phyloP scores from a whole-genome alignment of 2,888 invertebrate species.

The Clepsis dumicolana region DNA sequence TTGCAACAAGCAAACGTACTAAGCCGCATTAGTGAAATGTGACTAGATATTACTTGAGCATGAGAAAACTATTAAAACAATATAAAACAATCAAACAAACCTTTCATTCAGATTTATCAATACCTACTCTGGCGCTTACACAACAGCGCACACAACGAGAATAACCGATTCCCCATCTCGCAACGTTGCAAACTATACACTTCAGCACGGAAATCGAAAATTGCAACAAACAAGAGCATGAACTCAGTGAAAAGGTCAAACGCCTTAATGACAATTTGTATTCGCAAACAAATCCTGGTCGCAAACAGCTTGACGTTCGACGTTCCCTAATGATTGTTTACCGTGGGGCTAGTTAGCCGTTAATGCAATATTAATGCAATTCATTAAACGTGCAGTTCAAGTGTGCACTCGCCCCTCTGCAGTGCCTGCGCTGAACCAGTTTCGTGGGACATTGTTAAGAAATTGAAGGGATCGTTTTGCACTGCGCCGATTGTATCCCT shows the following conservation, averaged over 20 bases:
- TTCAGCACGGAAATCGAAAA: conserved; percentile 16
- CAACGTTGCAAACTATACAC: conserved; percentile 7
- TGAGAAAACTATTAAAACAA: no score
- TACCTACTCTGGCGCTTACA: not conserved
- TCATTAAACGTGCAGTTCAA: conserved; percentile 84
- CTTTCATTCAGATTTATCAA: not conserved
- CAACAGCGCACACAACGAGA: conserved; percentile 31
- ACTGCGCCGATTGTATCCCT: not conserved
- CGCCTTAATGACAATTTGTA: conserved; percentile 77
- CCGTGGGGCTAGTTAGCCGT: conserved; percentile 77
- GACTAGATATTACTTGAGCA: no score
- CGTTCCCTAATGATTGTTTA: conserved; percentile 82
- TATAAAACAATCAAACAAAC: not conserved
- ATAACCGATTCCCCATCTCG: conserved; percentile 1
- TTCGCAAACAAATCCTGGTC: conserved; percentile 80
- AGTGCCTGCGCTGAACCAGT: conserved; percentile 46
- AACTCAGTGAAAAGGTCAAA: conserved; percentile 43
- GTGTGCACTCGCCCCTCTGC: conserved; percentile 60
- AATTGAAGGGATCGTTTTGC: not conserved
- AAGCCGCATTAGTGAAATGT: not conserved
- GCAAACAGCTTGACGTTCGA: conserved; percentile 69
- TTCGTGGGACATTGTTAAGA: conserved; percentile 44
- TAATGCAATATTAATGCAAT: conserved; percentile 87
- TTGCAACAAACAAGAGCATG: conserved; percentile 25
- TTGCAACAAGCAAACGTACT: not conserved